A percentile compares a stretch with the other conserved stretches of the same genome.
These are phyloP conservation scores for Ormyrus rosae DNA, from an alignment of 2,888 invertebrate species.

Conservation along the genomic window DNA sequence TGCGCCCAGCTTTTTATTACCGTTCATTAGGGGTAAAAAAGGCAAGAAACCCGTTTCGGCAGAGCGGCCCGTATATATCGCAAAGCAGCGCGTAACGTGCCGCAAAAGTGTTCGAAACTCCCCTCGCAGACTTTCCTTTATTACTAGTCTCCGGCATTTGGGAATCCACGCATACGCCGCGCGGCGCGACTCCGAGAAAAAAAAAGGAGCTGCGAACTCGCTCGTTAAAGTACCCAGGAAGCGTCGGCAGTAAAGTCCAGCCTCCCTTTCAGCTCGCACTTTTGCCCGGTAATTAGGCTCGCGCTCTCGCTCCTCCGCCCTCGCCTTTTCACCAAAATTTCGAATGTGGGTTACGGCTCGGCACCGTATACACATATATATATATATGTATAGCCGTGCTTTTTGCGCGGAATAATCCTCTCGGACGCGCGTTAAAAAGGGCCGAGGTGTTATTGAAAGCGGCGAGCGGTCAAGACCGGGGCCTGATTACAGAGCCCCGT, in stretches of 20 bases:
- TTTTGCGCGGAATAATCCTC: slow-evolving; percentile 29
- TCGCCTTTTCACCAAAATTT: neutral
- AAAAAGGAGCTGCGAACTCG: slow-evolving; percentile 17
- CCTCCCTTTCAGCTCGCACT: slow-evolving; percentile 1
- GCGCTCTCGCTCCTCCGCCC: slow-evolving; percentile 1
- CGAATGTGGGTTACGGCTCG: slow-evolving; percentile 23
- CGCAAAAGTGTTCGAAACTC: too few relatives aligned
- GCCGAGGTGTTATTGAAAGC: slow-evolving; percentile 26
- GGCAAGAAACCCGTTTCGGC: too few relatives aligned
- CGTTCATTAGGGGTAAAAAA: too few relatives aligned
- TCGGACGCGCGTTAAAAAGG: slow-evolving; percentile 32
- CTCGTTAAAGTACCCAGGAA: slow-evolving; percentile 46
- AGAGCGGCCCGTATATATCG: too few relatives aligned
- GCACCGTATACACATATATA: neutral
- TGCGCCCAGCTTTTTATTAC: too few relatives aligned
- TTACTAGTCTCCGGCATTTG: too few relatives aligned
- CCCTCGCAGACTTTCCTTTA: too few relatives aligned
- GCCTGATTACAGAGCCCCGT: slow-evolving; percentile 68
- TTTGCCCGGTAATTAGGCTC: slow-evolving; percentile 32
- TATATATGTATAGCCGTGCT: neutral
- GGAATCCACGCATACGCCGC: too few relatives aligned
- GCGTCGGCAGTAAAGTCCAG: slow-evolving; percentile 4
- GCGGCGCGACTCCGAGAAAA: neutral
- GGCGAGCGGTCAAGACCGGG: slow-evolving; percentile 60
- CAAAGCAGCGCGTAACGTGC: too few relatives aligned